Conservation (phyloP, 92 coral and sea anemone genomes). For the Nematostella vectensis region DNA sequence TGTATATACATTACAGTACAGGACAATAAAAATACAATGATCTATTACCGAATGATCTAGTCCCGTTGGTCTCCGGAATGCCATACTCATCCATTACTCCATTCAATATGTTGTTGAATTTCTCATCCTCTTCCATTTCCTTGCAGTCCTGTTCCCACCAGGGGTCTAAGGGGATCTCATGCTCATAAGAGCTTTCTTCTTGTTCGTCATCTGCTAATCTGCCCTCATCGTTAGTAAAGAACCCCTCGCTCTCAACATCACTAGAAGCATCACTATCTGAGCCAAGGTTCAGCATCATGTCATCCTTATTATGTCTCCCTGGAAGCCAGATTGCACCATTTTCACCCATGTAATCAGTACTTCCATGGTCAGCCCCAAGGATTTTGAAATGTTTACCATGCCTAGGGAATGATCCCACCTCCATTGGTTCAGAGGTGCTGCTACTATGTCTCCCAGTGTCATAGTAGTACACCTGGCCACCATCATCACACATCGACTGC, state of each 20-base stretch:
- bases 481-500: constrained; percentile 19
- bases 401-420: not conserved
- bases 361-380: not conserved
- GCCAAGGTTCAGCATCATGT: constrained; percentile 8
- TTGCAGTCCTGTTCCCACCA: constrained; percentile 61
- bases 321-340: constrained; percentile 5
- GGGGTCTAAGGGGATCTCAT: constrained; percentile 51
- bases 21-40: too few relatives aligned
- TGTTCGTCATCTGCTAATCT: constrained; percentile 92
- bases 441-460: constrained; percentile 12
- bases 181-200: constrained; percentile 92
- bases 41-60: too few relatives aligned
- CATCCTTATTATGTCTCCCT: constrained; percentile 11
- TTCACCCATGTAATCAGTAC: not conserved
- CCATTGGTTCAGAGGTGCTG: not conserved
- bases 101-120: constrained; percentile 70
- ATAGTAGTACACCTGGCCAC: constrained; percentile 2
- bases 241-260: constrained; percentile 78
- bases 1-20: too few relatives aligned
- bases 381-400: constrained; percentile 8
- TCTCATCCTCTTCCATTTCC: constrained; percentile 69
- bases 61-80: constrained; percentile 23
- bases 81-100: constrained; percentile 70
- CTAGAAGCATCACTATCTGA: constrained; percentile 43
- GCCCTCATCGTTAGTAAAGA: constrained; percentile 93